phyloP scores from a whole-genome alignment of 2,113 vertebrate species.

The Etheostoma cragini region DNA sequence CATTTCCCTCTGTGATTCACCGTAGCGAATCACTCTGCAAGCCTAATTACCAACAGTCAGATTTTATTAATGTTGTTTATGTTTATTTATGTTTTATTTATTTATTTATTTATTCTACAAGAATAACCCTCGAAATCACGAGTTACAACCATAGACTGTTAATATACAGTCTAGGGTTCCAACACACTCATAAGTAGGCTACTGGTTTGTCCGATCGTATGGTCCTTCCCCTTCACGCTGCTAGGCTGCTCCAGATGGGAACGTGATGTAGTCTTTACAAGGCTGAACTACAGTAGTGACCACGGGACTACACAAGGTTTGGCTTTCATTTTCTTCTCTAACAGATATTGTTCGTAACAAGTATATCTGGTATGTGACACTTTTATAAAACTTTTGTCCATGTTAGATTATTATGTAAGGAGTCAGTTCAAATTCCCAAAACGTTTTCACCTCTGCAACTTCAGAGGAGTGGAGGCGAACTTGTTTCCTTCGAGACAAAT shows the following conservation, averaged over 20 bases:
- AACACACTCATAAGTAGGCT: too few species aligned
- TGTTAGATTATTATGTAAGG: not conserved
- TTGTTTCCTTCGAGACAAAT: not conserved
- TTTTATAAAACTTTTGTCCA: not conserved
- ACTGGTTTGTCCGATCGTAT: not conserved
- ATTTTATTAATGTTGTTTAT: too few species aligned
- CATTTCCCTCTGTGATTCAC: not conserved
- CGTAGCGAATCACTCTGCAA: not conserved
- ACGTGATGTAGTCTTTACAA: not conserved
- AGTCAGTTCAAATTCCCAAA: not conserved
- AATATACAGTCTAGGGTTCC: too few species aligned
- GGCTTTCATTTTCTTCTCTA: conserved; percentile 10
- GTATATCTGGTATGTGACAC: not conserved
- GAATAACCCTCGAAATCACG: too few species aligned
- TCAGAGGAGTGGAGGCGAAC: not conserved
- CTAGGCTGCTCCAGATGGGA: conserved; percentile 44
- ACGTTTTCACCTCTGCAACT: not conserved
- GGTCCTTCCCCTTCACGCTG: not conserved
- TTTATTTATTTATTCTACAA: too few species aligned
- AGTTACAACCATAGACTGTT: not conserved
- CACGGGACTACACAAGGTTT: conserved; percentile 35
- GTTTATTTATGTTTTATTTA: too few species aligned
- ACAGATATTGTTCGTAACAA: not conserved
- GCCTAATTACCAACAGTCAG: not conserved
- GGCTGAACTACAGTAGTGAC: not conserved